These are phyloP conservation scores for Dyspetes luteomarginatus DNA, from an alignment of 2,888 invertebrate genomes.

Conservation along the genomic window DNA sequence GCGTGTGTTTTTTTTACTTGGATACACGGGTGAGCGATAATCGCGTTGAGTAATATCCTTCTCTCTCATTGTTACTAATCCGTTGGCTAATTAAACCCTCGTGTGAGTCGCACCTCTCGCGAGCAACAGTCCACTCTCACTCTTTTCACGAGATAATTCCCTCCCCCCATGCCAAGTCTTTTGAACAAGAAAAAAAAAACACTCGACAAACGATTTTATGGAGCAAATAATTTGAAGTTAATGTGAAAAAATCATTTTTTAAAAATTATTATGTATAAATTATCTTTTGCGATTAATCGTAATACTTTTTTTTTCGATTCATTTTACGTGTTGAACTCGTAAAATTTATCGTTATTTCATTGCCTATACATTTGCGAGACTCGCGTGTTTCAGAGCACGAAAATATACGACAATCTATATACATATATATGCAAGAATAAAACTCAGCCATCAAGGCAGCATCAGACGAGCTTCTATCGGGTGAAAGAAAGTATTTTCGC, in stretches of 20 bases:
- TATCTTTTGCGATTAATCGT: background rate
- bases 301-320: background rate
- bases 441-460: conserved; percentile 43
- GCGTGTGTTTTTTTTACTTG: conserved; percentile 15
- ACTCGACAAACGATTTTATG: background rate
- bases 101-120: conserved; percentile 21
- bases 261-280: no score
- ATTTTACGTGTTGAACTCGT: background rate
- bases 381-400: background rate
- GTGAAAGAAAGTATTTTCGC: conserved; percentile 63
- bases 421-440: conserved; percentile 11
- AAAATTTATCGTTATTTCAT: conserved; percentile 69
- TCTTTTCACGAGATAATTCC: background rate
- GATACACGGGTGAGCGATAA: conserved; percentile 60
- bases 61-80: conserved; percentile 60
- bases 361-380: conserved; percentile 60
- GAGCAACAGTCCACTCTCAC: background rate
- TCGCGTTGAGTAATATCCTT: conserved; percentile 64
- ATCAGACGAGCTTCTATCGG: conserved; percentile 27
- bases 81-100: conserved; percentile 58
- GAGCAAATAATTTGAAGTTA: background rate
- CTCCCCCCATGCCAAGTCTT: background rate
- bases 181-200: background rate
- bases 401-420: conserved; percentile 16
- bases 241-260: background rate